Evolutionary conservation across 2,113 vertebrate genomes (phyloP), one percentile per base, ranked within the genome.

Genomic region (Nanorana parkeri): DNA sequence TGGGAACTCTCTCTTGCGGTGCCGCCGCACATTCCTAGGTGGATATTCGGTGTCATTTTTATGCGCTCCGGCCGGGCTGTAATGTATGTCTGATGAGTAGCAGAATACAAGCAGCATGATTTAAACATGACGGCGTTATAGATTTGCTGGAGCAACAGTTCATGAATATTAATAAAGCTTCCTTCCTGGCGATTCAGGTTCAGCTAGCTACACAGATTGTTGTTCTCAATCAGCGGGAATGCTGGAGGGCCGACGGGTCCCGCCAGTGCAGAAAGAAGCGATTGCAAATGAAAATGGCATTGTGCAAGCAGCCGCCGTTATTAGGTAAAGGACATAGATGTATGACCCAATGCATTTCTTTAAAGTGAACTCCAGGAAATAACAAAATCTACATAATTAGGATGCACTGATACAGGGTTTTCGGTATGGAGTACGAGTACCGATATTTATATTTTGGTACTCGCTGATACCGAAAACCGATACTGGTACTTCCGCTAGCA

Each of bases 121-220:
- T 75, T 75, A 75, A 58, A 75, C 72, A 75, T 75, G 72, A 75
- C 71, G 20, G 52, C 71, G 20, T 74, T 60, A 75, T 36, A 32
- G 72, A 75, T 75, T 75, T 60, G 55, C 72, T 60, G 28, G 72
- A 75, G 72, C 36, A 75, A 41, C 55, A 41, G 72, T 10, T 60
- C 55, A 75, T 74, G 72, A 60, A 75, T 75, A 75, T 75, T 75
- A 36, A 61, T 75, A 24, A 61, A 17, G n/a, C 55, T 16, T 10
- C 32, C 17, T 47, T 61, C 55, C 26, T 60, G 55, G 54, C 71
- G 29, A 10, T 28, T 2, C 1, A 5, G 20, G n/a, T 20, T 6
- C 20, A 1, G 71, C 17, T 54, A 5, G 71, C 71, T 32, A 8
- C 10, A 74, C 28, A 75, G 20, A 16, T 23, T 6, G 23, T 72